Base-by-base conservation (phyloP, 2,113 vertebrate genomes). In the Crypturellus undulatus region DNA sequence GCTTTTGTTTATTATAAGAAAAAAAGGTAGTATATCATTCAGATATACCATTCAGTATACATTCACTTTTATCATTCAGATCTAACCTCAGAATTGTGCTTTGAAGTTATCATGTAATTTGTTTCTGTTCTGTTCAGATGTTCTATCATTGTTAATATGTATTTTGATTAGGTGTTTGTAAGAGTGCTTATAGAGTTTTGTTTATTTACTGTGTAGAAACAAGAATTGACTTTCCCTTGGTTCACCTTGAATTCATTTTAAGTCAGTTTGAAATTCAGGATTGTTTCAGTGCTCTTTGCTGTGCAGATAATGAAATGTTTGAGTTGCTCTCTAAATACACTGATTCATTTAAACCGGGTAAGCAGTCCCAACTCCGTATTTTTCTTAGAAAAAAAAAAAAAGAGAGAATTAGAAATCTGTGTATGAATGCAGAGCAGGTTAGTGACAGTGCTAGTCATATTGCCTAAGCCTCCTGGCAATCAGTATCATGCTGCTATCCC, bases 1-100 rank as follows among this genome's bases (percentile, higher is more conserved):
- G 83, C 67, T 67, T 91, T 89, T 84, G 83, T 89, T 90, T 93
- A 54, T 87, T 85, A 45, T 42, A 63, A 76, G 91, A 92, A 79
- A 92, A 49, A 24, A 43, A 15, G 94, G 56, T 42, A 84, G 67
- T 88, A 42, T 42, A 49, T 49, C 21, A 24, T 49, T 49, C 49
- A 49, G 49, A 49, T 49, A 22, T 49, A 49, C 49, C 49, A 22
- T 49, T 22, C 21, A 49, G 49, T 49, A 49, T 49, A 24, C 21
- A 22, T 22, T 49, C 49, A 49, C 10, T 22, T 22, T 9, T 49
- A 59, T 71, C 71, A 91, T 30, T 34, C 64, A 65, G 69, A 88
- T 21, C 82, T 96, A 79, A 89, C 89, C 91, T 92, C 79, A 90
- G 85, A 94, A 87, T 51, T 91, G 75, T 3, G 6, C 54, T 58